Conservation (phyloP, 2,113 vertebrate species). For the Scolopax mira region DNA sequence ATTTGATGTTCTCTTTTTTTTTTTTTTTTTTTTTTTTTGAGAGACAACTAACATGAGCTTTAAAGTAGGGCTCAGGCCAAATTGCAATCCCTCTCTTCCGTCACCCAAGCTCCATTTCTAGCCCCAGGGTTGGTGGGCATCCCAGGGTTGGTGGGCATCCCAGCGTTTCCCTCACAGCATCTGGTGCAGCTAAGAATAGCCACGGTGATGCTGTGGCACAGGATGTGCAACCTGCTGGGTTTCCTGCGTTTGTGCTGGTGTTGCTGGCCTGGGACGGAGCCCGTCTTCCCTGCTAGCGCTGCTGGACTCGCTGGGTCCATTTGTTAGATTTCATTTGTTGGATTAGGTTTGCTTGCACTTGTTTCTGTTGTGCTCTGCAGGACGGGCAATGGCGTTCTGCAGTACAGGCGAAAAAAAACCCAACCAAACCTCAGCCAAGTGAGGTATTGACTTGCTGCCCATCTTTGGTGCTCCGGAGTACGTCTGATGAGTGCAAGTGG, state of each 20-base stretch:
- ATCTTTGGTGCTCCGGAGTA: not conserved
- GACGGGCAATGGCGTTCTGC: not conserved
- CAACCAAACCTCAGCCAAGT: not conserved
- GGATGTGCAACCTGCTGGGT: conserved; percentile 59
- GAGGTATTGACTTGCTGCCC: not conserved
- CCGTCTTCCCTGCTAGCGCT: not conserved
- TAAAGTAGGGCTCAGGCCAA: not conserved
- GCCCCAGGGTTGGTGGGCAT: not conserved
- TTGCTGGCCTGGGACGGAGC: not conserved
- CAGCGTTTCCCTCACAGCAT: not conserved
- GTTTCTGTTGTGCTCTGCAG: not conserved
- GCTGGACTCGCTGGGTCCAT: not conserved
- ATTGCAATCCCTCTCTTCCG: not conserved
- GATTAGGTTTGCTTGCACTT: not conserved
- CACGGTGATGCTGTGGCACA: not conserved
- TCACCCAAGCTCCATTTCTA: not conserved
- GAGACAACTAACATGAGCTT: not conserved
- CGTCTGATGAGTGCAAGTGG: not conserved
- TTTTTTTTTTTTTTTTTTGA: not conserved
- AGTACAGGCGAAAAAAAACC: not conserved
- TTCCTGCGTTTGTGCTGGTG: conserved; percentile 40
- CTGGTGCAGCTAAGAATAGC: conserved; percentile 41
- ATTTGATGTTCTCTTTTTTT: not conserved
- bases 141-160: not conserved
- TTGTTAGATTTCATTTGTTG: not conserved